Percentiles rank a stretch among this genome's conserved stretches.
Conservation (phyloP, 2,797 vertebrate species). For the Pangasius sanitwongsei region DNA sequence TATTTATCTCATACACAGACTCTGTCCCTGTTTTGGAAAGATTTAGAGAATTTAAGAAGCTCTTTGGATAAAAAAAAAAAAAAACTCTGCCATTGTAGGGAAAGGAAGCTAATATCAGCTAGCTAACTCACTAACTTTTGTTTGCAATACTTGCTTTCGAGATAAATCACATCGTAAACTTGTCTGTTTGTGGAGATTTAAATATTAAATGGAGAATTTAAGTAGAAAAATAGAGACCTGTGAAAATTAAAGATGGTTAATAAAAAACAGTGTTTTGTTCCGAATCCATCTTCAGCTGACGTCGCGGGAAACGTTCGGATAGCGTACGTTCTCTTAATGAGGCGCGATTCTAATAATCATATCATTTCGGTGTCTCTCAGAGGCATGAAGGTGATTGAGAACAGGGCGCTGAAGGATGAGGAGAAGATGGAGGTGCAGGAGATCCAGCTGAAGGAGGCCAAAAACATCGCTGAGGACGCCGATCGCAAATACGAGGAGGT, state of each 20-base stretch:
- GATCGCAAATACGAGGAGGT: constrained; percentile 99
- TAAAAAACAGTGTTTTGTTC: neutral
- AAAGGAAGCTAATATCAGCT: neutral
- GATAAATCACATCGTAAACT: neutral
- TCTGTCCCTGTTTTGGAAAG: neutral
- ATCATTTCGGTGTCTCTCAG: constrained; percentile 65
- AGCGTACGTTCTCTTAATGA: neutral
- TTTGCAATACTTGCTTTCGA: neutral
- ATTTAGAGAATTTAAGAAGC: neutral
- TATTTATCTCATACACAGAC: neutral
- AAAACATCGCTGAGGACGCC: constrained; percentile 98
- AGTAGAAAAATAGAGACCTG: neutral
- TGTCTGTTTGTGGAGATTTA: neutral
- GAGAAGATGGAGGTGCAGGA: constrained; percentile 99
- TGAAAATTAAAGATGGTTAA: neutral
- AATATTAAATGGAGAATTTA: neutral
- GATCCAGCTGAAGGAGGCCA: constrained; percentile 98
- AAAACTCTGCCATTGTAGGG: neutral
- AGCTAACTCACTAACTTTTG: neutral
- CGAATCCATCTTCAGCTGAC: neutral
- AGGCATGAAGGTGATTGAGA: constrained; percentile 99
- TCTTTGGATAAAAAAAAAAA: neutral
- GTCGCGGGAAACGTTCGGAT: neutral
- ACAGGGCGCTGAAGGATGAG: constrained; percentile 96
- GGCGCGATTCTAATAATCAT: neutral